Percentiles rank a stretch among this genome's conserved stretches.
Evolutionary conservation across 2,113 vertebrate genomes (phyloP).

Genomic region (Ciconia stormi): DNA sequence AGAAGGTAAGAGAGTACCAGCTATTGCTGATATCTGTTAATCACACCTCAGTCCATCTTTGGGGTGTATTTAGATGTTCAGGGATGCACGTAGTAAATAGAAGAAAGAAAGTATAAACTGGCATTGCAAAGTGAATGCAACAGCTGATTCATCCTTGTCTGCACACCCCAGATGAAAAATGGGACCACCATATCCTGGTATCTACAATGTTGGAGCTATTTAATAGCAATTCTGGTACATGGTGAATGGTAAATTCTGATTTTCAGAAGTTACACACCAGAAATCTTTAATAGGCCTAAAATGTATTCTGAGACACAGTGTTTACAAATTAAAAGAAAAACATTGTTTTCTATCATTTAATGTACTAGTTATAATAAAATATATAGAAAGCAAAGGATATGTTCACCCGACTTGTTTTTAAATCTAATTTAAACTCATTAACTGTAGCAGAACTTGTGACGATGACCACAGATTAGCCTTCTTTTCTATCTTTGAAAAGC

Average conservation of each 20-base stretch:
- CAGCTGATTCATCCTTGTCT: neutral
- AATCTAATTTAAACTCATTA: slow-evolving; percentile 31
- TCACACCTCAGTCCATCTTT: neutral
- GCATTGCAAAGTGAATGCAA: neutral
- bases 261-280: neutral
- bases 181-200: neutral
- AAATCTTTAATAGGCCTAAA: neutral
- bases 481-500: slow-evolving; percentile 63
- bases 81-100: neutral
- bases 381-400: neutral
- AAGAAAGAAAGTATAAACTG: neutral
- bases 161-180: neutral
- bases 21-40: neutral
- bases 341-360: neutral
- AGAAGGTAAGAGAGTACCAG: neutral
- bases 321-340: neutral
- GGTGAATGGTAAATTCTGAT: neutral
- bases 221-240: neutral
- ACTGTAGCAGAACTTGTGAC: slow-evolving; percentile 37
- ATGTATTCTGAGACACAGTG: neutral
- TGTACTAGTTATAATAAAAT: neutral
- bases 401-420: neutral
- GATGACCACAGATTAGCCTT: slow-evolving; percentile 49
- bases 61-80: neutral
- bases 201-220: neutral